A percentile compares a stretch with the other conserved stretches of the same genome.
These are phyloP conservation scores for Suncus etruscus DNA, from an alignment of 2,113 vertebrate species.

Conservation along the genomic window DNA sequence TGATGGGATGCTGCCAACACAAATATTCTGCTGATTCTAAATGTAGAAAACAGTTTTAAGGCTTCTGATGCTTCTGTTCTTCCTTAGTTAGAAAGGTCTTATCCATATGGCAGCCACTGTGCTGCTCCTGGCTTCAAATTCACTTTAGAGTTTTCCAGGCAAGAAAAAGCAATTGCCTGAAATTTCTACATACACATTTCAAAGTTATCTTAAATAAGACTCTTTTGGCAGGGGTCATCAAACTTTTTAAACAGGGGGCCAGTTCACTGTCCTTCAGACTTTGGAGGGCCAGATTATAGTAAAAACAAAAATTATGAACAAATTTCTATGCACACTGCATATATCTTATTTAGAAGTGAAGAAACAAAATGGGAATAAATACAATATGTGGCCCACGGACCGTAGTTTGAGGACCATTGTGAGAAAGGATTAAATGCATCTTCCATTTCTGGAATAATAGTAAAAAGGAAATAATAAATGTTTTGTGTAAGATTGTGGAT, in stretches of 20 bases:
- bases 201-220: background rate
- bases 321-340: too few species aligned
- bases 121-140: constrained; percentile 69
- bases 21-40: constrained; percentile 71
- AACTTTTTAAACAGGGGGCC: too few species aligned
- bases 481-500: background rate
- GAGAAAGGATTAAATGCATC: background rate
- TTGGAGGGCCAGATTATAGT: too few species aligned
- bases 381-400: too few species aligned
- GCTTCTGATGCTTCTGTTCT: constrained; percentile 60
- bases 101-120: constrained; percentile 58
- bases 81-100: background rate
- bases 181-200: constrained; percentile 3
- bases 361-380: too few species aligned
- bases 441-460: background rate
- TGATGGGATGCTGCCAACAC: constrained; percentile 47
- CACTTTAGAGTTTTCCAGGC: constrained; percentile 73
- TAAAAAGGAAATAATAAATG: background rate
- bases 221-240: too few species aligned
- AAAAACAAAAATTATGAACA: too few species aligned
- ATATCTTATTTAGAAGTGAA: too few species aligned
- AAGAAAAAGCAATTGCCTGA: constrained; percentile 59
- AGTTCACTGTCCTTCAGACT: too few species aligned
- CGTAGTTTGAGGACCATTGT: too few species aligned
- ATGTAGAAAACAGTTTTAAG: constrained; percentile 68